A percentile compares a stretch with the other conserved stretches of the same genome.
Evolutionary conservation across 2,113 vertebrate genomes (phyloP).

Genomic region (Numenius arquata): DNA sequence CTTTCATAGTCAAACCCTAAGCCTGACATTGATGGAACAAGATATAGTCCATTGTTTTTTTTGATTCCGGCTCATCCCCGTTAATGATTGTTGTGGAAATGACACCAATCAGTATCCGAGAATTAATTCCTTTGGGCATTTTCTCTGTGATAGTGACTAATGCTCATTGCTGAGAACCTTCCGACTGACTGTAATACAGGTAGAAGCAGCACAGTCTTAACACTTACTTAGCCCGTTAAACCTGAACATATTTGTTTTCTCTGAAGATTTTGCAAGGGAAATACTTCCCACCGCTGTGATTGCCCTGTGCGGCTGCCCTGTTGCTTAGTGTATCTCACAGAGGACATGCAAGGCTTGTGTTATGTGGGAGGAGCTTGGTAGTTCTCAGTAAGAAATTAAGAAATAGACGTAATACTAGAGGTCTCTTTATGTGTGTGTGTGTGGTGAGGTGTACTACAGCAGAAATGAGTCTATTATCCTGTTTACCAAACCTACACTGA

Average conservation of each 20-base stretch:
- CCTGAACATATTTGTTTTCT: not conserved
- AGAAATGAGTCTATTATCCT: not conserved
- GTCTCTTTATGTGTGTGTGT: not conserved
- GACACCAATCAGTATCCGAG: not conserved
- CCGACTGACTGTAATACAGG: not conserved
- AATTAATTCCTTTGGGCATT: not conserved
- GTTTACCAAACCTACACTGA: not conserved
- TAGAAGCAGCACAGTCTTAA: not conserved
- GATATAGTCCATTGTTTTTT: not conserved
- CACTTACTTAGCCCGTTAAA: not conserved
- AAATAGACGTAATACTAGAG: rapidly evolving
- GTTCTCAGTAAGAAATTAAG: not conserved
- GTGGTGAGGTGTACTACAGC: not conserved
- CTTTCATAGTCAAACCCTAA: not conserved
- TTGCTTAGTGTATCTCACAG: not conserved
- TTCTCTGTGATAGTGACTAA: not conserved
- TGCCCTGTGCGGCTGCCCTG: not conserved
- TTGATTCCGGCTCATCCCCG: not conserved
- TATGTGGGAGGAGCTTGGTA: not conserved
- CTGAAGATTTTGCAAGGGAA: not conserved
- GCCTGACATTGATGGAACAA: not conserved
- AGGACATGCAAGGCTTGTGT: not conserved
- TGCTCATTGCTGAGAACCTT: not conserved
- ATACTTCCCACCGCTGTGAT: not conserved
- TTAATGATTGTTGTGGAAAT: not conserved